Evolutionary conservation across 1,140 invertebrate genomes (phyloP).

Genomic region (Archegozetes longisetosus): DNA sequence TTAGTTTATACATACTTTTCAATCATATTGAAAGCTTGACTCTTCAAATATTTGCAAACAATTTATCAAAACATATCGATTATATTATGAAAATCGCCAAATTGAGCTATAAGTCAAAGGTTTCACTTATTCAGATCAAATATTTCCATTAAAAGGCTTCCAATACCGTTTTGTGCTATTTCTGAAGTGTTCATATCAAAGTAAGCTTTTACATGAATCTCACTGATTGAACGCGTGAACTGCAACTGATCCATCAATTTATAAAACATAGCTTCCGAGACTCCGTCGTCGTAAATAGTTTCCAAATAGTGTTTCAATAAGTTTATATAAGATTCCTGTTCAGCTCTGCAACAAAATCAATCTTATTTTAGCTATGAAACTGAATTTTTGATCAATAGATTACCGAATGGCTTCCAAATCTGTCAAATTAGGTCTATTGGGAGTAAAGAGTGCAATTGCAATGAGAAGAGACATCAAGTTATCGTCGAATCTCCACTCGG

Average conservation of each 20-base stretch:
- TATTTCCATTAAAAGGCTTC: slow-evolving; percentile 78
- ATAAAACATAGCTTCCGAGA: slow-evolving; percentile 47
- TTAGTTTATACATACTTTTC: too few species aligned
- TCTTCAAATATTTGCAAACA: too few species aligned
- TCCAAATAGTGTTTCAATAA: slow-evolving; percentile 68
- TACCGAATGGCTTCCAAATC: slow-evolving; percentile 67
- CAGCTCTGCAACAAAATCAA: slow-evolving; percentile 37
- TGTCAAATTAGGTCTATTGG: slow-evolving; percentile 56
- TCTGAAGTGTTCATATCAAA: slow-evolving; percentile 72
- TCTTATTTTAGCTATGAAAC: not conserved
- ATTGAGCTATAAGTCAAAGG: too few species aligned
- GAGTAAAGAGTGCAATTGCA: slow-evolving; percentile 73
- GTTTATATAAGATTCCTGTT: slow-evolving; percentile 81
- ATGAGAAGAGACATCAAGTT: slow-evolving; percentile 74
- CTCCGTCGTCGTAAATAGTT: slow-evolving; percentile 45
- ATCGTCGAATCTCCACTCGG: slow-evolving; percentile 60
- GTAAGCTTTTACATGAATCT: slow-evolving; percentile 69
- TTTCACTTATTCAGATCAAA: slow-evolving; percentile 75
- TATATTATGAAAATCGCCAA: too few species aligned
- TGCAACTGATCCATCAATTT: slow-evolving; percentile 71
- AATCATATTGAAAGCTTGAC: too few species aligned
- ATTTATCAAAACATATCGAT: too few species aligned
- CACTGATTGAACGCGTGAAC: slow-evolving; percentile 64
- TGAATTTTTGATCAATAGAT: slow-evolving; percentile 48
- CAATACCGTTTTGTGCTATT: slow-evolving; percentile 35